Base-by-base conservation (phyloP, 1,140 invertebrate genomes). In the Drosophila lacteicornis region DNA sequence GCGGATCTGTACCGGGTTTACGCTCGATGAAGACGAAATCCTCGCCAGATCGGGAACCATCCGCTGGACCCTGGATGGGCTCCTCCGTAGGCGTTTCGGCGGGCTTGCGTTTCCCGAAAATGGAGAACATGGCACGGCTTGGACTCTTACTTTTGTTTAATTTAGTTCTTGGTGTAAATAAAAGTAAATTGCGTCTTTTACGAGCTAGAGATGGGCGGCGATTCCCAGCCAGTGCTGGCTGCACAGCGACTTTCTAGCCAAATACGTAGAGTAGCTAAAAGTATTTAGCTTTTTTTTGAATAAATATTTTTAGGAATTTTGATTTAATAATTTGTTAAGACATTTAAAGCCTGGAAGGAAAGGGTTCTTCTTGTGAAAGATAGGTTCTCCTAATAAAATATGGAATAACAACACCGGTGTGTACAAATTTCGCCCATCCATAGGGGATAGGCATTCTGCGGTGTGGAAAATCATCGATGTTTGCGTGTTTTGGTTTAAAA, bases 11-110 rank as follows among this genome's bases (percentile, higher is more conserved):
- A 19, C 56, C 68, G 3, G 76, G 22, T 62, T 81, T 91, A 4
- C 80, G 78, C 36, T 92, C 91, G 13, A 92, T 70, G 50, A 92
- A 92, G 50, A 92, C 92, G 45, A 92, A 92, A 49, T 92, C 91
- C 62, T 92, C 88, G 43, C 68, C 67, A 12, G 68, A 53, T 13
- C 75, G 69, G 3, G 82, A 17, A 0, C n/a, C 60, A 25, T 88
- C 79, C 0, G 75, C 15, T 7, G 91, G 91, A 4, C 91, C 91
- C 61, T 90, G 91, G 7, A 92, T 92, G 30, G 70, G 69, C 53
- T 92, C 91, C 50, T 91, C 91, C 3, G 90, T 73, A 2, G 90
- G 83, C 3, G 87, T 79, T 15, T 90, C 91, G 1, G 84, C 71
- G 25, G 79, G 82, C 45, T 91, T 86, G 22, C 77, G 79, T 53